Base-by-base conservation (phyloP, 2,113 vertebrate species). In the Anarhynchus alexandrinus region DNA sequence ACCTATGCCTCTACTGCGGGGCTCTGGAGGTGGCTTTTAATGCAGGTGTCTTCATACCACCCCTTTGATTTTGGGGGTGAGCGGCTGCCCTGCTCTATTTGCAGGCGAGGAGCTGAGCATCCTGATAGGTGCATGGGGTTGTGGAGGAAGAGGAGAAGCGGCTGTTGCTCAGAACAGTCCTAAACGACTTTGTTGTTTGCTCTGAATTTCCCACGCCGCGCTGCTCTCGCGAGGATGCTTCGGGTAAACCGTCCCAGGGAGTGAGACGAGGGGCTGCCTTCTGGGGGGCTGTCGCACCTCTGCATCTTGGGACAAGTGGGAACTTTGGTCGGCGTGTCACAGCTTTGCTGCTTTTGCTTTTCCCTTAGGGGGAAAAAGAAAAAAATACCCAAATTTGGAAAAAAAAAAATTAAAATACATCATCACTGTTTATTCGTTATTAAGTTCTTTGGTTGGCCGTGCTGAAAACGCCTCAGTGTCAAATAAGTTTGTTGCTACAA, bases 91-190 rank as follows among this genome's bases (percentile, higher is more conserved):
- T 77, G 29, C 34, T 11, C 29, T 51, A 1, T 55, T 66, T 80
- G 62, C 58, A 47, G 30, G 21, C 55, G 58, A 61, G 47, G 42
- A 79, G 22, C 52, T 92, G 38, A 20, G 23, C 34, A 51, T 9
- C 25, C 42, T 23, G 11, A 4, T 30, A 15, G 3, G 1, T n/a
- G 20, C 8, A 0, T 30, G n/a, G 34, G 40, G 6, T 9, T 19
- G 42, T 15, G 34, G 16, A 51, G 38, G 19, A 34, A 43, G 20
- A 83, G 47, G 26, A 27, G 13, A 30, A 78, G 51, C 17, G 32
- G 2, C n/a, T 66, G 15, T 65, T 5, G 3, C 25, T 71, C 38
- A 8, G 14, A 15, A 45, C 43, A 45, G 43, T 45, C 58, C 54
- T 43, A 30, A 65, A 15, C 29, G 20, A 23, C 23, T 57, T 57